Evolutionary conservation across 2,797 vertebrate genomes (phyloP).

Genomic region (Pagetopsis macropterus): DNA sequence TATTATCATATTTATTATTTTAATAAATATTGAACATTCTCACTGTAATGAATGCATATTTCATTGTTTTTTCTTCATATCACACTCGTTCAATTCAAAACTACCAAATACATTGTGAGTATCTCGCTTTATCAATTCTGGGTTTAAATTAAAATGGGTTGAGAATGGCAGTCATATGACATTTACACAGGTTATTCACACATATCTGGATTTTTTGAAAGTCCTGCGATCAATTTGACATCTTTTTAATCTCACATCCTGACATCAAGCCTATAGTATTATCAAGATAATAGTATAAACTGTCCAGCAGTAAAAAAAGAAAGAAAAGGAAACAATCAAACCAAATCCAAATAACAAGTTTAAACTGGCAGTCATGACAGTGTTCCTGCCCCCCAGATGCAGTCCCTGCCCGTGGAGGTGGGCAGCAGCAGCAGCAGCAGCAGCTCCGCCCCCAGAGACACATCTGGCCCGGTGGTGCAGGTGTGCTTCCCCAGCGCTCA

Average conservation of each 20-base stretch:
- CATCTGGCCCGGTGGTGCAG: slow-evolving; percentile 82
- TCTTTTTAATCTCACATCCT: neutral
- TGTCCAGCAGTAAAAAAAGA: neutral
- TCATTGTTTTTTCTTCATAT: neutral
- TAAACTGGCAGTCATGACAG: neutral
- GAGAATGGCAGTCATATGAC: neutral
- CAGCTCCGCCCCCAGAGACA: slow-evolving; percentile 57
- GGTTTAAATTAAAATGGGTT: neutral
- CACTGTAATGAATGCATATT: no score
- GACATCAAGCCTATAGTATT: neutral
- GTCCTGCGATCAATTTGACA: neutral
- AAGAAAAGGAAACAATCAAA: neutral
- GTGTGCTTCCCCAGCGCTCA: slow-evolving; percentile 90
- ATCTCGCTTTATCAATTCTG: neutral
- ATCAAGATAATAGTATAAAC: neutral
- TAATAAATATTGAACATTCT: neutral
- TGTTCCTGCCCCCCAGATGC: slow-evolving; percentile 65
- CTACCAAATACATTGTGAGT: neutral
- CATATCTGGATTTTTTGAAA: no score
- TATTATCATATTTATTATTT: no score
- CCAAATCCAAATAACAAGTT: rapidly evolving
- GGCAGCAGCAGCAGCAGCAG: slow-evolving; percentile 71
- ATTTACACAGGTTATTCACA: neutral
- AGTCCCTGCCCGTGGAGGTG: slow-evolving; percentile 75
- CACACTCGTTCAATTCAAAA: no score